phyloP scores from a whole-genome alignment of 37 sponge, comb jelly and placozoan genomes.

The Aphrocallistes beatrix region DNA sequence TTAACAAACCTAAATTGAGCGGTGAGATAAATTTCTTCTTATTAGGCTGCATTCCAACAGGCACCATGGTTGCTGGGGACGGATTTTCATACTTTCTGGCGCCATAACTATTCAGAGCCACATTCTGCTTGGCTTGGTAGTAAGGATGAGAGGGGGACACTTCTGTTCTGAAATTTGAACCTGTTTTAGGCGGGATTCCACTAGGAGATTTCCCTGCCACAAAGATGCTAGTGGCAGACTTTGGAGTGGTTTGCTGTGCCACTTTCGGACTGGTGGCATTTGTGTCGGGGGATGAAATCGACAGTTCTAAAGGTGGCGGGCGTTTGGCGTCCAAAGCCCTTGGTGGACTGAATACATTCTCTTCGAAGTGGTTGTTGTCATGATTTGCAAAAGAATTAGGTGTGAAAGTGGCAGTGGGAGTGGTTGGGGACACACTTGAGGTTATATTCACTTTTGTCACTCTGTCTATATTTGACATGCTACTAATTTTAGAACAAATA shows the following conservation, averaged over 20 bases:
- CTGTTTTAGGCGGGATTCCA: not conserved
- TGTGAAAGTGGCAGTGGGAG: not conserved
- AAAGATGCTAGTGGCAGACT: not conserved
- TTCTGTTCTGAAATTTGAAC: not conserved
- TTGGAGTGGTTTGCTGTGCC: not conserved
- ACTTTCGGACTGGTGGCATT: not conserved
- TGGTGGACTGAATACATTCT: not conserved
- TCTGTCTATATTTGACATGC: not conserved
- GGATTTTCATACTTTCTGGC: not conserved
- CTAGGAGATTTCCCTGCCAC: not conserved
- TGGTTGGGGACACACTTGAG: not conserved
- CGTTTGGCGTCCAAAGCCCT: not conserved
- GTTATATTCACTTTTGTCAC: not conserved
- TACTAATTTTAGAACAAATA: no score
- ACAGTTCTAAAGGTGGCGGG: not conserved
- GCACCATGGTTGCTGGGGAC: not conserved
- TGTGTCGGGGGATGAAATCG: not conserved
- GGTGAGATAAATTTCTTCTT: not conserved
- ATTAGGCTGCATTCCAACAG: not conserved
- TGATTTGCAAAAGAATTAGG: not conserved
- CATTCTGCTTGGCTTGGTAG: not conserved
- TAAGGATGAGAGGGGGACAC: not conserved
- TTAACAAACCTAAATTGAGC: constrained; percentile 11
- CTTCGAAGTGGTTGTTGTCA: not conserved
- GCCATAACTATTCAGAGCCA: not conserved